These are phyloP conservation scores for Eublepharis macularius DNA, from an alignment of 2,113 vertebrate species.

Conservation along the genomic window DNA sequence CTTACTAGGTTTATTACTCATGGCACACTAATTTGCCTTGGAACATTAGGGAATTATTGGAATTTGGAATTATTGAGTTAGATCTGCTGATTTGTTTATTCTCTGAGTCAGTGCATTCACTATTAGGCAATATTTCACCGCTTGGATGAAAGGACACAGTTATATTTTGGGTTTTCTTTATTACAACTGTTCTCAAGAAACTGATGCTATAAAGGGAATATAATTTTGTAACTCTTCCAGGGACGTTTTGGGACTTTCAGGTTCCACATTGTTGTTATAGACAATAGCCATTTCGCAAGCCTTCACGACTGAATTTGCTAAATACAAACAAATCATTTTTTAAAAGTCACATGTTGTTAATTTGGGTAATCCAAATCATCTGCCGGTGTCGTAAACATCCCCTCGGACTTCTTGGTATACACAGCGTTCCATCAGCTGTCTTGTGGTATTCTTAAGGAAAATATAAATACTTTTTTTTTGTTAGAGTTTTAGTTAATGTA, in stretches of 20 bases:
- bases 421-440: slow-evolving; percentile 13
- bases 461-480: neutral
- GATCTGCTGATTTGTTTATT: neutral
- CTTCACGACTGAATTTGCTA: slow-evolving; percentile 38
- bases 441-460: neutral
- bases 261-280: slow-evolving; percentile 15
- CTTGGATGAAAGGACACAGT: neutral
- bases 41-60: too few species aligned
- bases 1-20: too few species aligned
- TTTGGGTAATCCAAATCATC: slow-evolving; percentile 43
- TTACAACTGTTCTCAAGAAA: neutral
- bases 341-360: slow-evolving; percentile 37
- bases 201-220: neutral
- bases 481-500: neutral
- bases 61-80: neutral
- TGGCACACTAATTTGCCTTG: too few species aligned
- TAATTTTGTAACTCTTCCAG: neutral
- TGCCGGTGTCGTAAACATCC: slow-evolving; percentile 40
- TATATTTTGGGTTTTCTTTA: neutral
- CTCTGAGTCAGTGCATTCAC: neutral
- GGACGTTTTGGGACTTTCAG: neutral
- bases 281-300: slow-evolving; percentile 24
- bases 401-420: slow-evolving; percentile 15
- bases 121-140: neutral
- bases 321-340: neutral